Evolutionary conservation across 2,113 vertebrate genomes (phyloP).

Genomic region (Gymnobelideus leadbeateri): DNA sequence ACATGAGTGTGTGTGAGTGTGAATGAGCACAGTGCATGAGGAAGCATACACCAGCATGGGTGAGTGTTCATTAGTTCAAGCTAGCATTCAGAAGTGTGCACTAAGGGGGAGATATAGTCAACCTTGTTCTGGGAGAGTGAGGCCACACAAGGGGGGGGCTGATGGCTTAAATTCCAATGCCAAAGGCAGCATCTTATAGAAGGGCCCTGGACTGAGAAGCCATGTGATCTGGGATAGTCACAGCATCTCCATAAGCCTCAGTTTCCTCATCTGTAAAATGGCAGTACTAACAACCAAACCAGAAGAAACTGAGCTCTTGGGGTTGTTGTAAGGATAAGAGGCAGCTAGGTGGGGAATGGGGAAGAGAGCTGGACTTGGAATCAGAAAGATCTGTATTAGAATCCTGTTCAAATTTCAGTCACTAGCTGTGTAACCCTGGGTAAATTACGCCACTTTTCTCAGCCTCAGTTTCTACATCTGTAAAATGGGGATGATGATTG

Average conservation of each 20-base stretch:
- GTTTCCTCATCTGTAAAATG: background rate
- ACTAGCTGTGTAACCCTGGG: too few relatives aligned
- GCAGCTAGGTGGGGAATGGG: too few relatives aligned
- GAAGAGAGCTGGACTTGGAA: too few relatives aligned
- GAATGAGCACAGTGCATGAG: background rate
- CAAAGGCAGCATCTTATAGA: background rate
- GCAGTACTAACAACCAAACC: background rate
- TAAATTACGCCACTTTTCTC: too few relatives aligned
- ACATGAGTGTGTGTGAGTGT: background rate
- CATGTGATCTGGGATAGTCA: background rate
- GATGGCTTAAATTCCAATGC: background rate
- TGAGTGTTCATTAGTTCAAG: background rate
- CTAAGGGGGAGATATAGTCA: background rate
- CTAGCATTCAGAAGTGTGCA: background rate
- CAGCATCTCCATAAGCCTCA: background rate
- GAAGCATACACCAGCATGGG: background rate
- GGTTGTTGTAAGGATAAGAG: background rate
- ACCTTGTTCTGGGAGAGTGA: background rate
- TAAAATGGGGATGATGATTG: too few relatives aligned
- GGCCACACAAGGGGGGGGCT: background rate
- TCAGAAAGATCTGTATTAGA: too few relatives aligned
- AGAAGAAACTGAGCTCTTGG: background rate
- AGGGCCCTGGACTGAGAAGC: background rate
- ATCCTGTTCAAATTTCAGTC: too few relatives aligned
- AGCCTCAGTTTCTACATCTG: too few relatives aligned